phyloP scores from a whole-genome alignment of 2,888 invertebrate genomes.

The Nineta flava region DNA sequence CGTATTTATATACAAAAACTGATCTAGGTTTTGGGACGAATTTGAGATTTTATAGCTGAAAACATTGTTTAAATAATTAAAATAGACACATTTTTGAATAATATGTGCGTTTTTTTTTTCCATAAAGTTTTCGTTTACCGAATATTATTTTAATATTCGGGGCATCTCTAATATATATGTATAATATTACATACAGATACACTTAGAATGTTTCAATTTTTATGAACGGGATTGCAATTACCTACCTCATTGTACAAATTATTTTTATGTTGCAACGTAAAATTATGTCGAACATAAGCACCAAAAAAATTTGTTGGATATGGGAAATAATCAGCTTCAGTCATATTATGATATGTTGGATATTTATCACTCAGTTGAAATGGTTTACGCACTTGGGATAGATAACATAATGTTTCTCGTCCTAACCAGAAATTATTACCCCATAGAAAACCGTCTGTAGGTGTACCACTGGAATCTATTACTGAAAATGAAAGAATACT shows the following conservation, averaged over 20 bases:
- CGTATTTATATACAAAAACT: too few relatives aligned
- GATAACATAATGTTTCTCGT: constrained; percentile 31
- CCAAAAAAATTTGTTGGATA: constrained; percentile 24
- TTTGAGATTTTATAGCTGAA: too few relatives aligned
- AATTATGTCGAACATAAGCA: constrained; percentile 27
- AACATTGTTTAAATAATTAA: too few relatives aligned
- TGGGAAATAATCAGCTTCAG: constrained; percentile 26
- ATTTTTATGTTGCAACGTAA: constrained; percentile 26
- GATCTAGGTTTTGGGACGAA: too few relatives aligned
- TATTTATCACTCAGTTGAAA: constrained; percentile 18
- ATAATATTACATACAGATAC: too few relatives aligned
- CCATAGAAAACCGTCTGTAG: constrained; percentile 35
- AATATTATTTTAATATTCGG: too few relatives aligned
- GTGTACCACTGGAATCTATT: constrained; percentile 38
- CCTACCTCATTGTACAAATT: constrained; percentile 26
- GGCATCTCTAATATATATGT: too few relatives aligned
- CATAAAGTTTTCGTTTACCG: too few relatives aligned
- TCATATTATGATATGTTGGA: constrained; percentile 18
- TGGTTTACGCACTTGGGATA: constrained; percentile 20
- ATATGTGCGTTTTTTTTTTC: too few relatives aligned
- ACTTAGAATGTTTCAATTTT: too few relatives aligned
- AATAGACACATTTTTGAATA: too few relatives aligned
- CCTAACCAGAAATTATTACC: constrained; percentile 46
- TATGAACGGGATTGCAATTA: too few relatives aligned
- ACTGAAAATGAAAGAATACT: constrained; percentile 21